Evolutionary conservation across 1,140 invertebrate species (phyloP).

Genomic region (Rhagoletis zephyria): DNA sequence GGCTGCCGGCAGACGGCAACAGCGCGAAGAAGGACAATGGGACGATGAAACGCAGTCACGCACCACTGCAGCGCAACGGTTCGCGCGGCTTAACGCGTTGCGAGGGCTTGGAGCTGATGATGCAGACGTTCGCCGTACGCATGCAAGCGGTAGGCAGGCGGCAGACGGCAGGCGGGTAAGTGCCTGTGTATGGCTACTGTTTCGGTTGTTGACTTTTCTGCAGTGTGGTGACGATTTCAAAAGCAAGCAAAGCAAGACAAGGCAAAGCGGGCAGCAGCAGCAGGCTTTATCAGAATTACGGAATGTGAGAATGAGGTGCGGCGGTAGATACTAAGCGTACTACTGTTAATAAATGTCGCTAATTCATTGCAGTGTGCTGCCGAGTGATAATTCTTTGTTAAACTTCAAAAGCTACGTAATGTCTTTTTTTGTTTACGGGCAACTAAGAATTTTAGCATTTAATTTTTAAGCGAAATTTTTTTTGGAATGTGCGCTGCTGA

Average conservation of each 20-base stretch:
- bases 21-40: background rate
- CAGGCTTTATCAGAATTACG: conserved; percentile 11
- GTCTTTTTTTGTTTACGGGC: no score
- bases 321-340: background rate
- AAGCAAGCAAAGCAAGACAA: no score
- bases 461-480: no score
- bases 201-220: conserved; percentile 37
- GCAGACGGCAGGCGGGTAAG: background rate
- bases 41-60: background rate
- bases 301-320: conserved; percentile 22
- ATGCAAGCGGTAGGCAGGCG: background rate
- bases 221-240: background rate
- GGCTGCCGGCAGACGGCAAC: background rate
- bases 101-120: background rate
- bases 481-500: no score
- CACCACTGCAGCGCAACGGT: conserved; percentile 12
- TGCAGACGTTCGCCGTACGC: background rate
- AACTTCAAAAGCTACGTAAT: background rate
- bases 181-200: background rate
- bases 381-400: background rate
- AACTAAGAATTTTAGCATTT: no score
- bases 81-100: background rate
- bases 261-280: background rate
- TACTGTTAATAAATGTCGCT: background rate
- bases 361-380: background rate